Evolutionary conservation across 2,113 vertebrate species (phyloP).

Genomic region (Microtus pennsylvanicus): DNA sequence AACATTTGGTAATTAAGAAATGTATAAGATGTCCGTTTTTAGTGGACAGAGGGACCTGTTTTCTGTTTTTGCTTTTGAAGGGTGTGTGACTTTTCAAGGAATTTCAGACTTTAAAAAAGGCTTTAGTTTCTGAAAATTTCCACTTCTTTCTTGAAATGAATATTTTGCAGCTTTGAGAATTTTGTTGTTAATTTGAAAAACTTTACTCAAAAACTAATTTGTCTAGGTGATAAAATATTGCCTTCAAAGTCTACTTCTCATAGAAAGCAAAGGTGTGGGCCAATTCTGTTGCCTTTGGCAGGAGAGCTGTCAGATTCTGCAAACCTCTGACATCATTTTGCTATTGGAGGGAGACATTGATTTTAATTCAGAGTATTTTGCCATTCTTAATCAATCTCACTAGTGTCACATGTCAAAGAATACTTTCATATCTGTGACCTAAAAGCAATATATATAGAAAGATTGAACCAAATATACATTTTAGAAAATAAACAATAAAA

Average conservation of each 20-base stretch:
- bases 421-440: not conserved
- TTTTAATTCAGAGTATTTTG: not conserved
- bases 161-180: not conserved
- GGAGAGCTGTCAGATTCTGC: not conserved
- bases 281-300: not conserved
- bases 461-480: not conserved
- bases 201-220: not conserved
- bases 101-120: not conserved
- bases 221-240: not conserved
- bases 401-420: not conserved
- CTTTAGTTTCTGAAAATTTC: not conserved
- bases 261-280: not conserved
- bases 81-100: not conserved
- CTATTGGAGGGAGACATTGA: not conserved
- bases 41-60: not conserved
- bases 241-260: not conserved
- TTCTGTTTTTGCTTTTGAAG: not conserved
- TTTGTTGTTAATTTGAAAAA: conserved; percentile 19
- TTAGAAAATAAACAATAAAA: conserved; percentile 4
- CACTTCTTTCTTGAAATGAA: not conserved
- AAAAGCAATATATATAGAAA: not conserved
- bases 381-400: not conserved
- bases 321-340: not conserved
- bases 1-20: not conserved
- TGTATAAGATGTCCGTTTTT: not conserved